Conservation (phyloP, 2,113 vertebrate genomes). For the Poecilia latipinna region DNA sequence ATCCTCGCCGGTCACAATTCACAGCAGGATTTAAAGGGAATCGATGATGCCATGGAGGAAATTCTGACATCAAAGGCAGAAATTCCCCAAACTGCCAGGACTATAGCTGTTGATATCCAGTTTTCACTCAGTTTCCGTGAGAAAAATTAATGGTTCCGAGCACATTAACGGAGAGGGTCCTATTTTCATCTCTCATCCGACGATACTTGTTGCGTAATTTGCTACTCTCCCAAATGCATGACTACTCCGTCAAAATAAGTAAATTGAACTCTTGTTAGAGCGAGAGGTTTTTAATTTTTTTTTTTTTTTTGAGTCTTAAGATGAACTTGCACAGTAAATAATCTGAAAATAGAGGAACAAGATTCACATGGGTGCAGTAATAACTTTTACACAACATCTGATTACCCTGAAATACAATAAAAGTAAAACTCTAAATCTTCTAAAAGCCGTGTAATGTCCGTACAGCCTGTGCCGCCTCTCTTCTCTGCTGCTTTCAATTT, state of each 20-base stretch:
- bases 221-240: background rate
- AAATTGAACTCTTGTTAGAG: constrained; percentile 10
- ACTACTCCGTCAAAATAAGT: background rate
- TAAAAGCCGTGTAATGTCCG: constrained; percentile 69
- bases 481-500: constrained; percentile 47
- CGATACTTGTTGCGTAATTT: constrained; percentile 9
- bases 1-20: constrained; percentile 17
- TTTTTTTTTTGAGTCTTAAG: constrained; percentile 5
- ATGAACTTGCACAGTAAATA: constrained; percentile 47
- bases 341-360: constrained; percentile 20
- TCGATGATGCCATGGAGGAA: constrained; percentile 55
- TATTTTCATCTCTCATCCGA: constrained; percentile 25
- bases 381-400: constrained; percentile 46
- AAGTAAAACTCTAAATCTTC: constrained; percentile 61
- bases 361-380: constrained; percentile 57
- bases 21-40: constrained; percentile 61
- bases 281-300: constrained; percentile 18
- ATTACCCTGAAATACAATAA: constrained; percentile 64
- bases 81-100: constrained; percentile 46
- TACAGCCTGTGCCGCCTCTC: constrained; percentile 20
- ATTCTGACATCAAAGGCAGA: constrained; percentile 62
- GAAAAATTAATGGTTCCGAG: constrained; percentile 26
- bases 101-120: constrained; percentile 45
- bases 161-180: constrained; percentile 6
- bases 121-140: constrained; percentile 32